Conservation (phyloP, 2,888 invertebrate genomes). For the Petrolisthes manimaculis region DNA sequence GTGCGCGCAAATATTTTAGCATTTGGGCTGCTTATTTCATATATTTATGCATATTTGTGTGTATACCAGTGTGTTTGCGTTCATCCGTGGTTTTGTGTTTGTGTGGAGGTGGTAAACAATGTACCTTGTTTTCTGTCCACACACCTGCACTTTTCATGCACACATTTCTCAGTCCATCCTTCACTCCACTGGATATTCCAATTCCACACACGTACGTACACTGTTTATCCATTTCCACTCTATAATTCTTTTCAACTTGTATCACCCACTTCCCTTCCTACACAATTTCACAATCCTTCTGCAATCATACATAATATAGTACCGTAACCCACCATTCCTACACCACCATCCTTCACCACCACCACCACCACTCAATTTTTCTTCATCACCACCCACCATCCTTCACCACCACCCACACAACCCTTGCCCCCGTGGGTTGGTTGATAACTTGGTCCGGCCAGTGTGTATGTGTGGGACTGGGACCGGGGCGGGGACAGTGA, state of each 20-base stretch:
- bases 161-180: background rate
- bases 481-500: too few species aligned
- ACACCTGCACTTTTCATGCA: background rate
- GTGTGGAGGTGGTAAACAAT: background rate
- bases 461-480: too few species aligned
- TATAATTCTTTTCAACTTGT: background rate
- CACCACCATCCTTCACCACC: background rate
- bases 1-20: too few species aligned
- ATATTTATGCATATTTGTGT: background rate
- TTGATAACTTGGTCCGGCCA: too few species aligned
- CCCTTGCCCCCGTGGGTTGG: background rate
- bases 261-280: background rate
- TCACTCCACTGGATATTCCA: background rate
- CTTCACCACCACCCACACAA: background rate
- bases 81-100: background rate
- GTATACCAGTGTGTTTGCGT: background rate
- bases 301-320: background rate
- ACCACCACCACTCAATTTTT: background rate
- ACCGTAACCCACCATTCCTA: background rate
- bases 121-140: too few species aligned
- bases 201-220: background rate
- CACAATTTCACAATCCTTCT: background rate
- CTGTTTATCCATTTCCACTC: background rate
- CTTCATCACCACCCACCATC: background rate
- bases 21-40: background rate